Conservation (phyloP, 1,140 invertebrate genomes). For the Phymastichus coffea region DNA sequence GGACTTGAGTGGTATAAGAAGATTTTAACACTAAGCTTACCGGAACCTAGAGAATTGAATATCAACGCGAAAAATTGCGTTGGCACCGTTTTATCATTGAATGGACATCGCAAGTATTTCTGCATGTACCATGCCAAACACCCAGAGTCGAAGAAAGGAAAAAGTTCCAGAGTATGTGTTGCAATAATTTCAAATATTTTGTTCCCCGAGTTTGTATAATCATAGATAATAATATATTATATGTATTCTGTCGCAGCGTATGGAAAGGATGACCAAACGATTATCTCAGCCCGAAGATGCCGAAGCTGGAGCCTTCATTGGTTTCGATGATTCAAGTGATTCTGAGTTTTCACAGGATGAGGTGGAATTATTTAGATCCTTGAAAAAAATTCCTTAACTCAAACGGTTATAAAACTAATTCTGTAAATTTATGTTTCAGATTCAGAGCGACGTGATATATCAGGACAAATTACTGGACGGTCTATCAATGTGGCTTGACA, state of each 20-base stretch:
- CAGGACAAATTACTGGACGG: constrained; percentile 86
- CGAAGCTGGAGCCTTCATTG: constrained; percentile 79
- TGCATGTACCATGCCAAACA: constrained; percentile 98
- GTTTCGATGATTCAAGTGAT: constrained; percentile 67
- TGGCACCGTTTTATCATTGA: constrained; percentile 93
- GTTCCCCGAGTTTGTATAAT: too few species aligned
- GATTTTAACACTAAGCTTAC: constrained; percentile 80
- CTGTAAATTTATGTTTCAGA: constrained; percentile 32
- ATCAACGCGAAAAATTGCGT: constrained; percentile 97
- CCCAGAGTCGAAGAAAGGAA: constrained; percentile 60
- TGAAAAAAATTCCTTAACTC: constrained; percentile 35
- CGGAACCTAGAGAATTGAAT: constrained; percentile 76
- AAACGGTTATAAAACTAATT: constrained; percentile 25
- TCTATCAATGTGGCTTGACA: constrained; percentile 93
- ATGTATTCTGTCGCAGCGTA: constrained; percentile 59
- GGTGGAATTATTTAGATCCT: constrained; percentile 34
- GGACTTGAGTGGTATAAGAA: constrained; percentile 91
- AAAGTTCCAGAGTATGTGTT: constrained; percentile 59
- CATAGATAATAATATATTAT: constrained; percentile 11
- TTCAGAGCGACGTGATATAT: constrained; percentile 46
- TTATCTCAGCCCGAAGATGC: constrained; percentile 62
- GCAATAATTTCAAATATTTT: background rate
- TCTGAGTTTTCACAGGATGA: constrained; percentile 73
- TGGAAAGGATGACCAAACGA: constrained; percentile 66
- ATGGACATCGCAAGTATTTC: constrained; percentile 95